phyloP scores from a whole-genome alignment of 2,888 invertebrate species.

The Sarcophaga rosellei region DNA sequence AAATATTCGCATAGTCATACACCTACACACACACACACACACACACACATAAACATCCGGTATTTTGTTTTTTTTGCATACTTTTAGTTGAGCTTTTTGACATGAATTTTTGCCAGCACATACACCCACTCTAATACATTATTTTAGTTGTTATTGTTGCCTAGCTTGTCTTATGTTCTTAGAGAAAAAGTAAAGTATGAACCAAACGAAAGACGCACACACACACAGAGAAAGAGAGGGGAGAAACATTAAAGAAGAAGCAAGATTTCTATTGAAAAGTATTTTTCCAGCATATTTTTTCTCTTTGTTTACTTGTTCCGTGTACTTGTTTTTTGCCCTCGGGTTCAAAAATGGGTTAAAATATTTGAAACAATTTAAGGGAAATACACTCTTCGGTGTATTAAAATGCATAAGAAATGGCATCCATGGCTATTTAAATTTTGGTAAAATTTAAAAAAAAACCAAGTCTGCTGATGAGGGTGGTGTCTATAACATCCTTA shows the following conservation, averaged over 20 bases:
- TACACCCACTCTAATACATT: neutral
- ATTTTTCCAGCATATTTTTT: neutral
- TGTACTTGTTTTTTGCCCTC: constrained; percentile 13
- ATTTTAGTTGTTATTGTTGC: neutral
- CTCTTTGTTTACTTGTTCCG: neutral
- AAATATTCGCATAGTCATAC: constrained; percentile 2
- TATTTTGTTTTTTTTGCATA: constrained; percentile 4
- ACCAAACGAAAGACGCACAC: neutral
- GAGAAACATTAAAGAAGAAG: neutral
- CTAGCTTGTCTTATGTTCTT: neutral
- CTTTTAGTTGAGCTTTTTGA: constrained; percentile 40
- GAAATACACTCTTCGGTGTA: neutral
- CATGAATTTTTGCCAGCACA: neutral
- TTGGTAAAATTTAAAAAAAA: neutral
- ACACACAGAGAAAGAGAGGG: too few species aligned
- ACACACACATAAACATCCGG: neutral
- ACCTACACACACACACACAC: neutral
- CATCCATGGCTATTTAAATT: neutral
- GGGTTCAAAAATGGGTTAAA: neutral
- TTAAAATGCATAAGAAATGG: neutral
- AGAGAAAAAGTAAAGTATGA: neutral
- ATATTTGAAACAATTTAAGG: constrained; percentile 16
- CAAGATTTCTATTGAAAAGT: neutral
- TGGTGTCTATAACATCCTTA: too few species aligned
- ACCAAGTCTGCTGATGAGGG: too few species aligned